Conservation (phyloP, 2,797 vertebrate genomes). For the Babyrousa celebensis region DNA sequence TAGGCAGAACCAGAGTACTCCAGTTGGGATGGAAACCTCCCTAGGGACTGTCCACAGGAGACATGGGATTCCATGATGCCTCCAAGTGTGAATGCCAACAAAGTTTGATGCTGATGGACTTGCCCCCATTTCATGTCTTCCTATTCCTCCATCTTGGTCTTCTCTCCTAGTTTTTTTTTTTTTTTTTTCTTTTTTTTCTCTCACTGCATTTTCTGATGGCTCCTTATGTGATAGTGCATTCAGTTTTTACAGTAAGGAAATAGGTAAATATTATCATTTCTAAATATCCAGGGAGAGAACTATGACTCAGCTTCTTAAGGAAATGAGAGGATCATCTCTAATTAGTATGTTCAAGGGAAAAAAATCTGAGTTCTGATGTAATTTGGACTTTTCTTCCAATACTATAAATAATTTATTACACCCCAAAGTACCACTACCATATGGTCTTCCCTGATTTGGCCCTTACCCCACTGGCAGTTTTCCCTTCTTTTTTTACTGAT, state of each 20-base stretch:
- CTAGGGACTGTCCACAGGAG: background rate
- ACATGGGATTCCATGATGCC: background rate
- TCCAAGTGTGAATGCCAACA: background rate
- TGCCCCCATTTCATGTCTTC: background rate
- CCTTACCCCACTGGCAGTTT: background rate
- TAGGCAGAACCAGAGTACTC: background rate
- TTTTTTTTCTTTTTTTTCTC: background rate
- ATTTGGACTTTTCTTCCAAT: background rate
- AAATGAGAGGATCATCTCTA: background rate
- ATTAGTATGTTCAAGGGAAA: background rate
- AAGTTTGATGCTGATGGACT: background rate
- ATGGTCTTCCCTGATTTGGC: background rate
- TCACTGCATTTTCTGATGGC: background rate
- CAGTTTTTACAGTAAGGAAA: background rate
- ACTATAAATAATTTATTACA: background rate
- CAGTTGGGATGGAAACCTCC: background rate
- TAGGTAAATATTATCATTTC: background rate
- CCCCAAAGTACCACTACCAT: background rate
- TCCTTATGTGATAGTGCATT: background rate
- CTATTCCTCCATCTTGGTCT: background rate
- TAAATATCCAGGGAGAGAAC: background rate
- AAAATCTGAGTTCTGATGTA: background rate
- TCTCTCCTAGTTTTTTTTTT: background rate
- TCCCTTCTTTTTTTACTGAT: background rate
- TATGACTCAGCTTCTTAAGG: background rate